Conservation (phyloP, 1,140 invertebrate genomes). For the Pinna nobilis region DNA sequence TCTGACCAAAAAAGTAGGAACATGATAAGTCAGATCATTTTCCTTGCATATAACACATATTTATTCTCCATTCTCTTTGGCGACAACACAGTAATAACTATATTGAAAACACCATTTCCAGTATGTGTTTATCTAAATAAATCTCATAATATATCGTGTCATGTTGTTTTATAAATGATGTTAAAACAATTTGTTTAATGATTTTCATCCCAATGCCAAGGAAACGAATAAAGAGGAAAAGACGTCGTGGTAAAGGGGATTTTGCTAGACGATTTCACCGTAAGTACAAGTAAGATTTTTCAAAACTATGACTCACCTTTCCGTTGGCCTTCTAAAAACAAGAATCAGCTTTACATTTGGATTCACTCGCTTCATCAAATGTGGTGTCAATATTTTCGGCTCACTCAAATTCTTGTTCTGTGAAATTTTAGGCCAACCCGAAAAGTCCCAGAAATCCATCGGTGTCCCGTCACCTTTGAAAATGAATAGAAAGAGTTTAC, state of each 20-base stretch:
- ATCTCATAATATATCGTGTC: too few species aligned
- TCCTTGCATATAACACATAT: too few species aligned
- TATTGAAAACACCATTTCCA: too few species aligned
- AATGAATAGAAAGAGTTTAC: not conserved
- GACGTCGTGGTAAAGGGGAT: not conserved
- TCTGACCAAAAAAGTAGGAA: too few species aligned
- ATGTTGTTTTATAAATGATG: too few species aligned
- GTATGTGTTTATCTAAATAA: too few species aligned
- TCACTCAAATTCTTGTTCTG: slow-evolving; percentile 53
- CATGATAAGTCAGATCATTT: too few species aligned
- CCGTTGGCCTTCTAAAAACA: slow-evolving; percentile 59
- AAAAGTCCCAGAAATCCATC: slow-evolving; percentile 68
- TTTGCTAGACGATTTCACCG: not conserved
- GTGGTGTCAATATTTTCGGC: slow-evolving; percentile 58
- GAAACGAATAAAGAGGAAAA: not conserved
- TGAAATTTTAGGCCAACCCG: slow-evolving; percentile 60
- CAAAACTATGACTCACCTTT: slow-evolving; percentile 45
- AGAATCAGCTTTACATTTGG: slow-evolving; percentile 60
- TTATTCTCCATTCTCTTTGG: too few species aligned
- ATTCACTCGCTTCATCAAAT: slow-evolving; percentile 61
- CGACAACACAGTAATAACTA: too few species aligned
- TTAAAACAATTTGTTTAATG: too few species aligned
- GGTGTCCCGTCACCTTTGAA: slow-evolving; percentile 64
- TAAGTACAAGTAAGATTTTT: not conserved
- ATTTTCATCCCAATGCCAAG: too few species aligned